These are phyloP conservation scores for Tinamus guttatus DNA, from an alignment of 2,113 vertebrate genomes.

Conservation along the genomic window DNA sequence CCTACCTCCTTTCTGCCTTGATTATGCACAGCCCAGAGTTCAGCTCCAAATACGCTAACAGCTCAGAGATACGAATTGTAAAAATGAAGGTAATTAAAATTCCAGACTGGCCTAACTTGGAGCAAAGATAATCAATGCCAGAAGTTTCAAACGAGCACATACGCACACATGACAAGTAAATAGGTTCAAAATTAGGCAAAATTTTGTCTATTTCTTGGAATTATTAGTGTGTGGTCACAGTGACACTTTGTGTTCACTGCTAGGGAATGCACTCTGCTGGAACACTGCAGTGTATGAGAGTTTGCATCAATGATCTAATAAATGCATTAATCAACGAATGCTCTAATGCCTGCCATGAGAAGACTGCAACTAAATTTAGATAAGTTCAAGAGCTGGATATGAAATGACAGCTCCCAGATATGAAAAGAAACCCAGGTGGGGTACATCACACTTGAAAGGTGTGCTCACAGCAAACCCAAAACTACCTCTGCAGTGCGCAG, in stretches of 20 bases:
- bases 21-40: constrained; percentile 20
- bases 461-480: not conserved
- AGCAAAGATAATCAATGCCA: constrained; percentile 50
- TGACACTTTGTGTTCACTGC: constrained; percentile 86
- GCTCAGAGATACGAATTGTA: not conserved
- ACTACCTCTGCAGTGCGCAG: not conserved
- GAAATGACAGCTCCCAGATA: not conserved
- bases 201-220: constrained; percentile 66
- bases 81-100: constrained; percentile 62
- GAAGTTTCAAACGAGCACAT: constrained; percentile 43
- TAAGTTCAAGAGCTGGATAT: constrained; percentile 23
- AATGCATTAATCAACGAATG: not conserved
- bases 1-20: constrained; percentile 58
- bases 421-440: not conserved
- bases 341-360: not conserved
- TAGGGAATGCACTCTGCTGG: constrained; percentile 81
- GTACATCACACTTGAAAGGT: not conserved
- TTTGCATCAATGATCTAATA: constrained; percentile 56
- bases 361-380: not conserved
- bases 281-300: not conserved
- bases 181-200: constrained; percentile 66
- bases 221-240: constrained; percentile 82
- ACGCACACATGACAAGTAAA: constrained; percentile 20
- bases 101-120: constrained; percentile 18
- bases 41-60: not conserved